phyloP scores from a whole-genome alignment of 2,888 invertebrate genomes.

The Callinectes sapidus region DNA sequence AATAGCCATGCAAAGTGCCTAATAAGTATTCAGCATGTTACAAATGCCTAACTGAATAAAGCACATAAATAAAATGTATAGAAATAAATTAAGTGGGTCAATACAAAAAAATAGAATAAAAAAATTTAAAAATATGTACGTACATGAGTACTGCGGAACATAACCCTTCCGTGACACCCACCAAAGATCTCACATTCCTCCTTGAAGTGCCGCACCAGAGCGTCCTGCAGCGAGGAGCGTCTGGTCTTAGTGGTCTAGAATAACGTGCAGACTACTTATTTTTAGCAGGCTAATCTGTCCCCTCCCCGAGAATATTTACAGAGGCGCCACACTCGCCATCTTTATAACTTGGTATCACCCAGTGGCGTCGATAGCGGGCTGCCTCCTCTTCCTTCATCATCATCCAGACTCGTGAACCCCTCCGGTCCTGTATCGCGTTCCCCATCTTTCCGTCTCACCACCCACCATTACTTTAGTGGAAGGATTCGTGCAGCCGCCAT shows the following conservation, averaged over 20 bases:
- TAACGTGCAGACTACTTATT: background rate
- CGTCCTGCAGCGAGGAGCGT: background rate
- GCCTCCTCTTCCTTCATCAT: conserved; percentile 12
- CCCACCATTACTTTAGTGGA: conserved; percentile 1
- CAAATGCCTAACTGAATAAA: background rate
- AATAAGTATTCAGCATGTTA: background rate
- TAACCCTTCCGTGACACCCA: background rate
- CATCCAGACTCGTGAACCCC: background rate
- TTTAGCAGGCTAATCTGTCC: conserved; percentile 12
- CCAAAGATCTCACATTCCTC: background rate
- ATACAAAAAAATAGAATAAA: background rate
- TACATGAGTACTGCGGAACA: background rate
- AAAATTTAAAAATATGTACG: too few relatives aligned
- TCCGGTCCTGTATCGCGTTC: background rate
- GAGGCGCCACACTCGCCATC: background rate
- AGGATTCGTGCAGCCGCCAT: background rate
- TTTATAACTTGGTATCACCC: background rate
- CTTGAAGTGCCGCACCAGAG: background rate
- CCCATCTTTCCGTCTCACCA: conserved; percentile 19
- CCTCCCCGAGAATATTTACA: conserved; percentile 22
- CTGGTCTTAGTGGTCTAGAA: background rate
- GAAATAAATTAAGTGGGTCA: background rate
- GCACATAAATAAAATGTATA: background rate
- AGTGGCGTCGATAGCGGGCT: background rate
- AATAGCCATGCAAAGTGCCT: background rate